Evolutionary conservation across 2,797 vertebrate species (phyloP), one percentile per base, ranked within the genome.

Genomic region (Diplodus sargus): DNA sequence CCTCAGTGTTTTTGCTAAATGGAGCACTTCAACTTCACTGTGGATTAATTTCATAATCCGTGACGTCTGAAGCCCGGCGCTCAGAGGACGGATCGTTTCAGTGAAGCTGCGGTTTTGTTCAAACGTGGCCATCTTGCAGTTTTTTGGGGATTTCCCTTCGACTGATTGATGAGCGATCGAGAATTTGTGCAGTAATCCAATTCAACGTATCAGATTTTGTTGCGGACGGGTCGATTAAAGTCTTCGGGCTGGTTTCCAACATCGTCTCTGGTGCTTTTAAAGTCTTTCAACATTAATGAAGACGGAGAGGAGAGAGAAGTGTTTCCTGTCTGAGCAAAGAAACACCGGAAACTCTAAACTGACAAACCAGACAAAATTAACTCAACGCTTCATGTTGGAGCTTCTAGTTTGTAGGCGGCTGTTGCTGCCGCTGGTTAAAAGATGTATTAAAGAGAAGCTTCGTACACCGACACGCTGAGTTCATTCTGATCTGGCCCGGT

Each of bases 21-120:
- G 71, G 70, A 82, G 82, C 73, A 4, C 57, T 74, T 58, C 12
- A 16, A 48, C 15, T 39, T 39, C 39, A 11, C 42, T 16, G 42
- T 17, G 18, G 69, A 70, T 74, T 84, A 78, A 59, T 79, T 79
- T 85, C 67, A 72, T 85, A 66, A 82, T 4, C 45, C 17, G 18
- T 20, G 61, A 58, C 15, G 69, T 28, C 20, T 49, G 43, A 20
- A 49, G 61, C 13, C 13, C 56, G 58, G 70, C 51, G 62, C 45
- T 60, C 23, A 62, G 62, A 48, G 39, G 62, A 51, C 22, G 0
- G 39, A 76, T 1, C 25, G 54, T 65, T 71, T 60, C 13, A 69
- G 39, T 20, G 16, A 16, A 53, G n/a, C 16, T 18, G 4, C 39
- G 58, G 14, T n/a, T 61, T 62, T 58, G 34, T 22, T 52, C 11